A percentile compares a stretch with the other conserved stretches of the same genome.
phyloP scores from a whole-genome alignment of 92 coral and sea anemone genomes.

The Heteractis magnifica region DNA sequence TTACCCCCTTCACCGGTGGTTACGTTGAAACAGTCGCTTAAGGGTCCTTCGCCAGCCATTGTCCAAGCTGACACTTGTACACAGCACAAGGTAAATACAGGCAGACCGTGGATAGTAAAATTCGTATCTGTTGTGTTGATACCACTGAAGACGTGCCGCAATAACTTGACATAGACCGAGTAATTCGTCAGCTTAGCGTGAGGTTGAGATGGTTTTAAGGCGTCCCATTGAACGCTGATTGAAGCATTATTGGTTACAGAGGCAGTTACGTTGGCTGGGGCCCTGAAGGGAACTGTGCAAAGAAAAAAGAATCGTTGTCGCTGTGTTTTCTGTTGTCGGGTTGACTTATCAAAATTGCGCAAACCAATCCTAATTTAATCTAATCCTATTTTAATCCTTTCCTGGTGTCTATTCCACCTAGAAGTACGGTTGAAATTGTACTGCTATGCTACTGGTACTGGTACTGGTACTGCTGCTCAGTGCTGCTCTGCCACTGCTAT shows the following conservation, averaged over 20 bases:
- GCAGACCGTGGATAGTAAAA: neutral
- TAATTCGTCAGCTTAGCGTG: neutral
- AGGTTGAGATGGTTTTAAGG: neutral
- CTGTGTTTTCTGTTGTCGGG: neutral
- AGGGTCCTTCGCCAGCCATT: conserved; percentile 38
- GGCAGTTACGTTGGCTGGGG: neutral
- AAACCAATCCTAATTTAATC: neutral
- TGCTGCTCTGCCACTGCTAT: neutral
- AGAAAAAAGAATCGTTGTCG: neutral
- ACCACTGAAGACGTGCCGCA: neutral
- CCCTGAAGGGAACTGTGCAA: neutral
- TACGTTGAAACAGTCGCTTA: conserved; percentile 14
- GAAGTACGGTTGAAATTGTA: too few species aligned
- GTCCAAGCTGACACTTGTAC: conserved; percentile 38
- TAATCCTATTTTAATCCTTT: too few species aligned
- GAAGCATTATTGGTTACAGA: neutral
- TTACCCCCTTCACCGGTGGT: conserved; percentile 39
- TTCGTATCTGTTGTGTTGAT: neutral
- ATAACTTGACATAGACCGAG: neutral
- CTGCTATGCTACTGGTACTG: too few species aligned
- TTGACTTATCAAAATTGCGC: neutral
- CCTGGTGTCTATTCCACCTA: too few species aligned
- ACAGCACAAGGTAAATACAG: conserved; percentile 27
- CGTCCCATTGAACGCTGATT: neutral
- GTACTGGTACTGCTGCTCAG: too few species aligned